Evolutionary conservation across 2,113 vertebrate species (phyloP).

Genomic region (Gracilinanus agilis): DNA sequence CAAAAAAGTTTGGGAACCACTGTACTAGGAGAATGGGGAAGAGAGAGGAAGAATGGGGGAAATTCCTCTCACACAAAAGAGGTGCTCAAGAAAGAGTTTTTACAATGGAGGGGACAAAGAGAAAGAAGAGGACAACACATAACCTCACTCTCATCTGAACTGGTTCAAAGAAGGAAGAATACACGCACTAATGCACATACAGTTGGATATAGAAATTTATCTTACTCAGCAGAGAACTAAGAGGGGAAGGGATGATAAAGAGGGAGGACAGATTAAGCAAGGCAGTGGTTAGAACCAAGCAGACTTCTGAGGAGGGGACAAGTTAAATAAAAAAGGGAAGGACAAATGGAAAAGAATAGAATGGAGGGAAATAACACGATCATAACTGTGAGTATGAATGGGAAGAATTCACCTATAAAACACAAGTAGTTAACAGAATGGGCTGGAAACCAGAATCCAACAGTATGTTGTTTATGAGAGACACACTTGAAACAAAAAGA

Average conservation of each 20-base stretch:
- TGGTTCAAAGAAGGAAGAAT: not conserved
- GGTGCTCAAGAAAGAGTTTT: not conserved
- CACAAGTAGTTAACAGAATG: not conserved
- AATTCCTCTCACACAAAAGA: not conserved
- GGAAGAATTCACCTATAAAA: not conserved
- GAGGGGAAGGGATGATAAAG: not conserved
- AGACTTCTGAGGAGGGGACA: not conserved
- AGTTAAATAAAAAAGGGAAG: not conserved
- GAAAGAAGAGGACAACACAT: not conserved
- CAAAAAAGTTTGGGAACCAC: no score
- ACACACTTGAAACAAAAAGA: not conserved
- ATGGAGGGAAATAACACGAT: not conserved
- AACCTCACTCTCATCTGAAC: not conserved
- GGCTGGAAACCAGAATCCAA: not conserved
- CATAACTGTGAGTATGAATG: not conserved
- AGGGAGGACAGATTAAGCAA: not conserved
- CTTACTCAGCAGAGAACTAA: not conserved
- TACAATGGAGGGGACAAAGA: not conserved
- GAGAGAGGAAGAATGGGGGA: not conserved
- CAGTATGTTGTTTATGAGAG: not conserved
- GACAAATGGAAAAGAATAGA: not conserved
- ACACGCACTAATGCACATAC: not conserved
- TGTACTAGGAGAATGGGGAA: not conserved
- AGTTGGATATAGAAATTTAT: not conserved
- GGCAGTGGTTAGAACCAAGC: not conserved